Conservation (phyloP, 2,888 invertebrate genomes). For the Spialia ferax region DNA sequence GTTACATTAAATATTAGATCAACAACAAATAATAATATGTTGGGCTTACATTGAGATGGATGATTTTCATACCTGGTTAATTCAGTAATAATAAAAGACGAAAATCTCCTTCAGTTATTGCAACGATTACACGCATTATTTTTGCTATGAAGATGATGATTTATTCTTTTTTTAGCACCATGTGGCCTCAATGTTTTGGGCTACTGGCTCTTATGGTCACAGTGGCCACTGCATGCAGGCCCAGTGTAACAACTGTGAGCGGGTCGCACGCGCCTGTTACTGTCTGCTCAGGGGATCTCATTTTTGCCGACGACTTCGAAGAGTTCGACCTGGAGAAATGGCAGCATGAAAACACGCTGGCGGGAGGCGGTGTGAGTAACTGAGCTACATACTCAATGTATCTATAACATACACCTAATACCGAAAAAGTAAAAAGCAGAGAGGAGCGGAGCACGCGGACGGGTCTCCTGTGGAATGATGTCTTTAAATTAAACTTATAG, state of each 20-base stretch:
- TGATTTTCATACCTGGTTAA: too few relatives aligned
- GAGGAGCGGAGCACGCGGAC: too few relatives aligned
- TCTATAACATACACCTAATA: too few relatives aligned
- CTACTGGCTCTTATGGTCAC: constrained; percentile 58
- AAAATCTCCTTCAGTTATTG: too few relatives aligned
- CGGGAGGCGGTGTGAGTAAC: constrained; percentile 87
- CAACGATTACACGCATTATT: neutral
- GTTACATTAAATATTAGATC: too few relatives aligned
- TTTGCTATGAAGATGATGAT: neutral
- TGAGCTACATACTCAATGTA: too few relatives aligned
- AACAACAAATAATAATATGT: too few relatives aligned
- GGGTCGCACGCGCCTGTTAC: constrained; percentile 77
- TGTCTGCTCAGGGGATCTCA: constrained; percentile 84
- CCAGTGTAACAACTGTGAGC: constrained; percentile 80
- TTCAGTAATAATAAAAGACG: too few relatives aligned
- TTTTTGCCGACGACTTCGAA: constrained; percentile 88
- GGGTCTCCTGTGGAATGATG: too few relatives aligned
- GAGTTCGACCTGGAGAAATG: constrained; percentile 85
- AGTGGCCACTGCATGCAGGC: constrained; percentile 66
- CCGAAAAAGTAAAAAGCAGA: too few relatives aligned
- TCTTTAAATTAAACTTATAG: too few relatives aligned
- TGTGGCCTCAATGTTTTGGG: constrained; percentile 64
- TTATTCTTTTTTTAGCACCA: constrained; percentile 50
- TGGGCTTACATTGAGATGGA: too few relatives aligned
- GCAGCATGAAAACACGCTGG: constrained; percentile 88